These are phyloP conservation scores for Tanypteryx hageni DNA, from an alignment of 2,888 invertebrate genomes.

Conservation along the genomic window DNA sequence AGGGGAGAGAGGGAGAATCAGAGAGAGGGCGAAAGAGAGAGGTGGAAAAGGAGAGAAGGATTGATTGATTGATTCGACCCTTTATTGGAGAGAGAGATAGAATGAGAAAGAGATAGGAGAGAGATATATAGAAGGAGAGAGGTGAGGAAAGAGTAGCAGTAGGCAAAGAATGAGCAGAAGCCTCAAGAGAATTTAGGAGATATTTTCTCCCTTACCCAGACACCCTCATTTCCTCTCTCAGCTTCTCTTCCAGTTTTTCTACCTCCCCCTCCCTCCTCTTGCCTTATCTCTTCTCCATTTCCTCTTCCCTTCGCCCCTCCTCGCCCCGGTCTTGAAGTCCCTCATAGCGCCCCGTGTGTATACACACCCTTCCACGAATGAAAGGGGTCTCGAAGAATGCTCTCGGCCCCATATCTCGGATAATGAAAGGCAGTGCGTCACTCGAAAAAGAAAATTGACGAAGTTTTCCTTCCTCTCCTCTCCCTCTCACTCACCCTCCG, in stretches of 20 bases:
- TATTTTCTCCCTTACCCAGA: background rate
- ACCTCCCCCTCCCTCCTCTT: background rate
- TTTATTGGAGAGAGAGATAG: background rate
- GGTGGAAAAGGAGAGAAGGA: background rate
- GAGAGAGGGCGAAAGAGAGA: background rate
- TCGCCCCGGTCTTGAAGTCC: background rate
- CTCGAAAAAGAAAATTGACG: constrained; percentile 15
- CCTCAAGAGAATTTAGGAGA: background rate
- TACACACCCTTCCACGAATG: background rate
- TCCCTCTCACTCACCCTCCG: background rate
- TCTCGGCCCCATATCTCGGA: constrained; percentile 26
- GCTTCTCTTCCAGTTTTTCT: no score
- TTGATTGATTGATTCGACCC: no score
- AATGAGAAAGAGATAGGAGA: background rate
- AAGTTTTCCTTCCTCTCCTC: background rate
- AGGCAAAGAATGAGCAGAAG: background rate
- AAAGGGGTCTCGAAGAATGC: background rate
- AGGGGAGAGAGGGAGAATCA: background rate
- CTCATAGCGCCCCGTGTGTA: background rate
- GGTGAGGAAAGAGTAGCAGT: background rate
- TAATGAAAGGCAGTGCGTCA: constrained; percentile 41
- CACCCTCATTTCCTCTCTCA: background rate
- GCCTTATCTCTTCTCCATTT: background rate
- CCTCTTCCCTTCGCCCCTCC: background rate
- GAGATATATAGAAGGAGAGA: background rate